Conservation (phyloP, 2,888 invertebrate species). For the Sminthurinus aureus region DNA sequence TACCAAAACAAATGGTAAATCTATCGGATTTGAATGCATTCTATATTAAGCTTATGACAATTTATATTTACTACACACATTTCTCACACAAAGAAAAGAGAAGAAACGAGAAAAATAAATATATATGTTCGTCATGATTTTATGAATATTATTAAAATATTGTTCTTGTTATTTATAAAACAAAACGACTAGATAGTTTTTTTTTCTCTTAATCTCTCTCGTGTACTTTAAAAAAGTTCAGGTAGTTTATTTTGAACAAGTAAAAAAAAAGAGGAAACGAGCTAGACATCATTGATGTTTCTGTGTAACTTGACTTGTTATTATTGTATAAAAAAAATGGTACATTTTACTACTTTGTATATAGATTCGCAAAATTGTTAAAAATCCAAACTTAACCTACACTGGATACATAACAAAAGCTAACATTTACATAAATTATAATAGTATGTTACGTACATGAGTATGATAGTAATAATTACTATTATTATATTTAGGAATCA, state of each 20-base stretch:
- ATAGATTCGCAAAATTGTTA: not conserved
- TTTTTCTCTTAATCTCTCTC: not conserved
- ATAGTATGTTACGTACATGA: too few relatives aligned
- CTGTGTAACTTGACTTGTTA: not conserved
- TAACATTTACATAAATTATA: not conserved
- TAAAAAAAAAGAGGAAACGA: not conserved
- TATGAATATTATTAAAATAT: not conserved
- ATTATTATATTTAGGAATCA: not conserved
- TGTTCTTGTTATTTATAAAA: not conserved
- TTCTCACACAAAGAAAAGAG: not conserved
- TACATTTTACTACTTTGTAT: not conserved
- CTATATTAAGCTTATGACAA: not conserved
- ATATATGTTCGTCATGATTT: not conserved
- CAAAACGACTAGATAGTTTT: not conserved
- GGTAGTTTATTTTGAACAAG: not conserved
- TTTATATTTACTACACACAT: not conserved
- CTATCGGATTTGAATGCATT: not conserved
- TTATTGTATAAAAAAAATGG: constrained; percentile 1
- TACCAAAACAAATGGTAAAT: not conserved
- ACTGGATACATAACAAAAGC: not conserved
- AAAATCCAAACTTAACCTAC: not conserved
- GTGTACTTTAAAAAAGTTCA: not conserved
- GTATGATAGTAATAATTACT: too few relatives aligned
- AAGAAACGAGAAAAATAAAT: too few relatives aligned
- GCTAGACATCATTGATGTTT: not conserved